Evolutionary conservation across 2,888 invertebrate genomes (phyloP).

Genomic region (Ichneumoninae sp.): DNA sequence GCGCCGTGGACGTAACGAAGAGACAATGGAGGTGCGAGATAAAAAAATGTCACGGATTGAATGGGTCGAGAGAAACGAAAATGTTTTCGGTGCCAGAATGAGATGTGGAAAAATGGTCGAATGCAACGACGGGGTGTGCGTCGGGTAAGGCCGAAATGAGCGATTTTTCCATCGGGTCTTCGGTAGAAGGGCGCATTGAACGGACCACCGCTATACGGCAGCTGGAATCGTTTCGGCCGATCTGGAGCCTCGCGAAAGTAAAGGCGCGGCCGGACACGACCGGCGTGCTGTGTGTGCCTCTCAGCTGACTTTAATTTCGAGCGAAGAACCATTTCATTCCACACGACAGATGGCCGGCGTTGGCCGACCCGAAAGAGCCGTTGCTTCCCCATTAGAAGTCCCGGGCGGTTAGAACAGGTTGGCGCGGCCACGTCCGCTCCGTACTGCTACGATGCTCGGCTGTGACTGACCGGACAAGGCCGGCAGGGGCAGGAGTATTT

Average conservation of each 20-base stretch:
- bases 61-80: slow-evolving; percentile 37
- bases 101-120: slow-evolving; percentile 28
- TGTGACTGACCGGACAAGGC: slow-evolving; percentile 51
- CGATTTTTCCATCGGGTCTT: slow-evolving; percentile 27
- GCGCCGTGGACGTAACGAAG: slow-evolving; percentile 36
- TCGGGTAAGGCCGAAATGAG: neutral
- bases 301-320: slow-evolving; percentile 84
- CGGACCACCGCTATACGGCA: slow-evolving; percentile 10
- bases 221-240: slow-evolving; percentile 56
- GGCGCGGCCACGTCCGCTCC: slow-evolving; percentile 65
- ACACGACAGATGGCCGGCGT: slow-evolving; percentile 83
- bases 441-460: slow-evolving; percentile 45
- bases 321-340: slow-evolving; percentile 80
- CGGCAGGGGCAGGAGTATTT: slow-evolving; percentile 51
- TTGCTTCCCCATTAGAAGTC: slow-evolving; percentile 80
- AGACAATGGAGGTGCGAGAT: slow-evolving; percentile 48
- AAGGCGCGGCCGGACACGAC: slow-evolving; percentile 50
- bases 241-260: slow-evolving; percentile 62
- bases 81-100: slow-evolving; percentile 7
- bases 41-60: slow-evolving; percentile 51
- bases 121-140: neutral
- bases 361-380: slow-evolving; percentile 80
- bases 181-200: neutral
- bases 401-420: slow-evolving; percentile 73
- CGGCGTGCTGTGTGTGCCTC: slow-evolving; percentile 65